Conservation (phyloP, 2,797 vertebrate genomes). For the Coracias cyanogaster region DNA sequence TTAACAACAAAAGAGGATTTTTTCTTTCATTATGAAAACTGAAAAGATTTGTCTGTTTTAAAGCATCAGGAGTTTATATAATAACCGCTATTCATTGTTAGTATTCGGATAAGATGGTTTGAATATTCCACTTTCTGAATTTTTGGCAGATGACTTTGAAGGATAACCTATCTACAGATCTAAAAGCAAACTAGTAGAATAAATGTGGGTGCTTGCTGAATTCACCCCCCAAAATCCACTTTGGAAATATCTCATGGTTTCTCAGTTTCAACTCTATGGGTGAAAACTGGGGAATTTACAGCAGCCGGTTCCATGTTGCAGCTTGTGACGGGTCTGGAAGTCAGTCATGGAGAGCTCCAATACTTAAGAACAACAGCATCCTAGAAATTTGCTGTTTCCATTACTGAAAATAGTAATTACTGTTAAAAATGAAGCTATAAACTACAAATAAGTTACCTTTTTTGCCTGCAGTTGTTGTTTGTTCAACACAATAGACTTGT, state of each 20-base stretch:
- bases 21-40: background rate
- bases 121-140: background rate
- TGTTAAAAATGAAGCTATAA: background rate
- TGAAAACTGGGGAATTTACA: background rate
- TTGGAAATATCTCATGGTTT: background rate
- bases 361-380: background rate
- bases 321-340: background rate
- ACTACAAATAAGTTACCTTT: background rate
- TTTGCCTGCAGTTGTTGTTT: background rate
- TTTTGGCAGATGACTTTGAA: conserved; percentile 6
- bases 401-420: background rate
- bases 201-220: background rate
- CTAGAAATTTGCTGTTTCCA: background rate
- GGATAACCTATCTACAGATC: background rate
- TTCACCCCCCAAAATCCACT: background rate
- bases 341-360: background rate
- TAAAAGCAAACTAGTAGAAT: background rate
- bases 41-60: conserved; percentile 10
- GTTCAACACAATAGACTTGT: background rate
- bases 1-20: background rate
- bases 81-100: background rate
- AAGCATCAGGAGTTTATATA: background rate
- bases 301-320: background rate
- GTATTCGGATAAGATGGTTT: background rate
- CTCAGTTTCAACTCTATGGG: background rate